These are phyloP conservation scores for Seriola aureovittata DNA, from an alignment of 2,113 vertebrate genomes.

Conservation along the genomic window DNA sequence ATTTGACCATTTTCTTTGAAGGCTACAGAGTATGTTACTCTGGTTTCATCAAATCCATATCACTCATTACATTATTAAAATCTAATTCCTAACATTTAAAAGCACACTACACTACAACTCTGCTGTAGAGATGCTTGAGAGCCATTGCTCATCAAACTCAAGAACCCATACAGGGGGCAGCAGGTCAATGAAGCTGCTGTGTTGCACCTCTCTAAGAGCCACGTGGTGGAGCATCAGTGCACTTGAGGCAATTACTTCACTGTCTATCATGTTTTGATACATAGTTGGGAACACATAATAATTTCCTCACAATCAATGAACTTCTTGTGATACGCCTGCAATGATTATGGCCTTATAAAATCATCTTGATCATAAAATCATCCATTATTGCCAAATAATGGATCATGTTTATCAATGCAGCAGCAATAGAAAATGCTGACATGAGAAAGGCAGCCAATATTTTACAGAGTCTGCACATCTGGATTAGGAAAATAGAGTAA, in stretches of 20 bases:
- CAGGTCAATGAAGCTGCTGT: not conserved
- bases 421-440: not conserved
- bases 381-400: not conserved
- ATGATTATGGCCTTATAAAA: not conserved
- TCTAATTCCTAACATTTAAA: not conserved
- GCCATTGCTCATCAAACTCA: not conserved
- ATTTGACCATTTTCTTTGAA: not conserved
- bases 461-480: not conserved
- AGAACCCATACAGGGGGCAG: not conserved
- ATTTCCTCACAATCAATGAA: not conserved
- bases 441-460: not conserved
- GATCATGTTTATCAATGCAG: not conserved
- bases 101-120: not conserved
- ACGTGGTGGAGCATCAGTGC: not conserved
- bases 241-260: too few species aligned
- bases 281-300: not conserved
- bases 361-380: not conserved
- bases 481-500: not conserved
- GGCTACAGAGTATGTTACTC: too few species aligned
- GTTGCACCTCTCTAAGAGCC: not conserved
- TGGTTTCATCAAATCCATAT: constrained; percentile 2
- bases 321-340: not conserved
- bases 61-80: not conserved
- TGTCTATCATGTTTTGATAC: not conserved
- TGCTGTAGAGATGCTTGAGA: constrained; percentile 3